phyloP scores from a whole-genome alignment of 35 echinoderm and acorn worm species.

The Patiria miniata region DNA sequence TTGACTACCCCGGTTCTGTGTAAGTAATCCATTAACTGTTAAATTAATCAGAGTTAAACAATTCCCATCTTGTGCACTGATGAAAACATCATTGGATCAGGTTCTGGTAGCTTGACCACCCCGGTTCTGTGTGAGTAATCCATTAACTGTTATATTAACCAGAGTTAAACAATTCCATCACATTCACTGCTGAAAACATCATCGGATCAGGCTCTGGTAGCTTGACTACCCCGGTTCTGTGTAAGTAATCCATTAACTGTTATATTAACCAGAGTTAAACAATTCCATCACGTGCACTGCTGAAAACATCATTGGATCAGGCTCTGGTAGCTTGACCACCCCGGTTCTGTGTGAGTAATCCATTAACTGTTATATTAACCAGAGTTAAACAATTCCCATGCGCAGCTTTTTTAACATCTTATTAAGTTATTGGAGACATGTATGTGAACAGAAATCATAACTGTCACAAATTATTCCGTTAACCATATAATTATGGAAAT shows the following conservation, averaged over 20 bases:
- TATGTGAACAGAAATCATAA: too few species aligned
- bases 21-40: constrained; percentile 38
- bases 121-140: constrained; percentile 77
- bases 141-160: not conserved
- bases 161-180: too few species aligned
- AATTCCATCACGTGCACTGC: constrained; percentile 68
- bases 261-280: too few species aligned
- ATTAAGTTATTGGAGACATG: too few species aligned
- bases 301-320: constrained; percentile 68
- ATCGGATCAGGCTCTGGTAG: constrained; percentile 65
- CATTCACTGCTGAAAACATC: constrained; percentile 67
- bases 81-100: constrained; percentile 68
- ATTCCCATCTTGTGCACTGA: constrained; percentile 64
- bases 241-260: constrained; percentile 44
- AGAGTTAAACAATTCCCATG: too few species aligned
- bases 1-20: constrained; percentile 66
- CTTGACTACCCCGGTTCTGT: constrained; percentile 59
- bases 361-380: not conserved
- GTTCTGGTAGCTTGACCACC: constrained; percentile 50
- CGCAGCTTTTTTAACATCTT: too few species aligned
- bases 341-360: constrained; percentile 77
- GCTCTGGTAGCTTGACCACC: constrained; percentile 50
- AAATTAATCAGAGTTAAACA: too few species aligned
- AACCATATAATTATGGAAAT: too few species aligned
- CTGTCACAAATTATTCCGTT: too few species aligned